phyloP scores from a whole-genome alignment of 37 sponge, comb jelly and placozoan species.

The Hormiphora californensis region DNA sequence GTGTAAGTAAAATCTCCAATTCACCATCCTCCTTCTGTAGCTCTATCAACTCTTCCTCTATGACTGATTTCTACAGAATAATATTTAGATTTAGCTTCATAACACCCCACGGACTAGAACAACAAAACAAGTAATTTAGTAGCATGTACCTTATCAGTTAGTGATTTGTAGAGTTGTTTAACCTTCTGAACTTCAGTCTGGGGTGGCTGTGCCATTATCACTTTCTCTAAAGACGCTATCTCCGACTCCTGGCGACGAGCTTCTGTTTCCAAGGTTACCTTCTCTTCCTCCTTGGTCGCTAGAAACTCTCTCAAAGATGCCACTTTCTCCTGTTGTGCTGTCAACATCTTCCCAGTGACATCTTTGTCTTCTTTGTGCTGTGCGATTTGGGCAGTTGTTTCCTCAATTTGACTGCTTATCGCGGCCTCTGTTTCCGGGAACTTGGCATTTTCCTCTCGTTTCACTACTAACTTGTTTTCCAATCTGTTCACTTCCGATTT shows the following conservation, averaged over 20 bases:
- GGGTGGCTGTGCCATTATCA: not conserved
- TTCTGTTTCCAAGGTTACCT: not conserved
- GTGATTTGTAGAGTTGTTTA: not conserved
- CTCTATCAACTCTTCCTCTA: too few species aligned
- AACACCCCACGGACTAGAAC: too few species aligned
- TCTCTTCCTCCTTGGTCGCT: not conserved
- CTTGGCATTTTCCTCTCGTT: not conserved
- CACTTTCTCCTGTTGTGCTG: not conserved
- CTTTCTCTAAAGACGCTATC: not conserved
- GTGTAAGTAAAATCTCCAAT: too few species aligned
- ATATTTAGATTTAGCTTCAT: too few species aligned
- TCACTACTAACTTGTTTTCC: not conserved
- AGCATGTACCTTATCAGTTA: conserved; percentile 25
- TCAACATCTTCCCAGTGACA: not conserved
- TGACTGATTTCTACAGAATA: too few species aligned
- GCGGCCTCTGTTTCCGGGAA: conserved; percentile 10
- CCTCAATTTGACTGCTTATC: not conserved
- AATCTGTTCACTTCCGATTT: not conserved
- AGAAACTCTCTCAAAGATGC: not conserved
- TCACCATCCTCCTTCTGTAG: too few species aligned
- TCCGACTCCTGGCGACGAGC: not conserved
- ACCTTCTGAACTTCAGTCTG: conserved; percentile 9
- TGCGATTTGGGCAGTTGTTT: not conserved
- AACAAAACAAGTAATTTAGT: too few species aligned
- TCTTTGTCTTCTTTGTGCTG: not conserved